These are phyloP conservation scores for Lasioglossum calceatum DNA, from an alignment of 2,888 invertebrate genomes.

Conservation along the genomic window DNA sequence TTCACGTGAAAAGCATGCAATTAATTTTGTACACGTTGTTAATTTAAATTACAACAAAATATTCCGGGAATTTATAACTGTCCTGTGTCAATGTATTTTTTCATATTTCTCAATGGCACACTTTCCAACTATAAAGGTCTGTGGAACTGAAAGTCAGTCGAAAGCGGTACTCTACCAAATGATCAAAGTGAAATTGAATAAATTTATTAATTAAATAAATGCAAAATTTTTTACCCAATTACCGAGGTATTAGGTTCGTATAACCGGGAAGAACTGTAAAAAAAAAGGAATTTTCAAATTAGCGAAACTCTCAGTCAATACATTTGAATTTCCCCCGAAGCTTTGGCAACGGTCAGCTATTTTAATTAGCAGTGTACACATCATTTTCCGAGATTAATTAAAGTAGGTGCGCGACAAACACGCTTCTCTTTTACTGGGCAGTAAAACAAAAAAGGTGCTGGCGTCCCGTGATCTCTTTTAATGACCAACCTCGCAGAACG, in stretches of 20 bases:
- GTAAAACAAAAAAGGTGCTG: not conserved
- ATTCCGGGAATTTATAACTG: not conserved
- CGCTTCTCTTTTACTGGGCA: conserved; percentile 20
- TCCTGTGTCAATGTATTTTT: not conserved
- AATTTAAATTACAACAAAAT: not conserved
- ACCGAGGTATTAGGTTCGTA: not conserved
- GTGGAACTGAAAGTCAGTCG: not conserved
- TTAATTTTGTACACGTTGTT: not conserved
- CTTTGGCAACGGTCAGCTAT: not conserved
- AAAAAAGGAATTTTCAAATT: not conserved
- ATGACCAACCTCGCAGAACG: conserved; percentile 32
- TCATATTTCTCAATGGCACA: not conserved
- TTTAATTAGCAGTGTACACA: not conserved
- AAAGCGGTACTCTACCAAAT: not conserved
- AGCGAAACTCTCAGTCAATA: not conserved
- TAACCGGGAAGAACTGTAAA: not conserved
- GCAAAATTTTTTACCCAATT: not conserved
- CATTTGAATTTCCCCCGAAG: not conserved
- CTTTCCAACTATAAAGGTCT: not conserved
- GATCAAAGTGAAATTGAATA: not conserved
- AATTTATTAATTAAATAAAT: not conserved
- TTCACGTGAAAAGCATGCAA: not conserved
- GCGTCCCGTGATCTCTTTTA: conserved; percentile 26
- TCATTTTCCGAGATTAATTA: conserved; percentile 13
- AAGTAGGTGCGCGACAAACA: conserved; percentile 18